These are phyloP conservation scores for Cotesia vestalis DNA, from an alignment of 1,140 invertebrate genomes.

Conservation along the genomic window DNA sequence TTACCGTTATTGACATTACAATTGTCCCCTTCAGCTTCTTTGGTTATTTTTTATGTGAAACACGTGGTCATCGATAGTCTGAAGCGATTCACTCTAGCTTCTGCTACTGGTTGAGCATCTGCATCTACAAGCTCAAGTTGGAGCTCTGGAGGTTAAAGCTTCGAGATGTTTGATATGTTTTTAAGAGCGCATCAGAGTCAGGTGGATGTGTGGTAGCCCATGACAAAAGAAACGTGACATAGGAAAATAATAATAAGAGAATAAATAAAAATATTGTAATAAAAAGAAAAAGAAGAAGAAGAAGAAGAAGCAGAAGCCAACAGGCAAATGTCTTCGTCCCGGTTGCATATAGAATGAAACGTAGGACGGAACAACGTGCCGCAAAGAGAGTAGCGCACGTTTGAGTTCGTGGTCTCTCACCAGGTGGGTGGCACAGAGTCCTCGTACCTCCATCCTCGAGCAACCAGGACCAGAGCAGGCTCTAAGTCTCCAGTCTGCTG, in stretches of 20 bases:
- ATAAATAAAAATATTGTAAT: background rate
- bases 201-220: conserved; percentile 31
- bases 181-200: conserved; percentile 21
- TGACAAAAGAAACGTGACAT: conserved; percentile 39
- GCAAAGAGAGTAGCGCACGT: conserved; percentile 27
- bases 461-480: background rate
- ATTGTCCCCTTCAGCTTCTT: too few relatives aligned
- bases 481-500: background rate
- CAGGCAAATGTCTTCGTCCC: conserved; percentile 33
- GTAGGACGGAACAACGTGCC: conserved; percentile 5
- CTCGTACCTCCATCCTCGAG: background rate
- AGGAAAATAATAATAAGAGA: too few relatives aligned
- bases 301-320: background rate
- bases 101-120: too few relatives aligned
- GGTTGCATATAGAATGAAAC: conserved; percentile 28
- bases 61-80: too few relatives aligned
- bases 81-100: too few relatives aligned
- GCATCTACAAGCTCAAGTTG: too few relatives aligned
- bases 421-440: conserved; percentile 38
- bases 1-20: too few relatives aligned
- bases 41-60: too few relatives aligned
- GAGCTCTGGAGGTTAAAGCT: too few relatives aligned
- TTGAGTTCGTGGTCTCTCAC: conserved; percentile 32
- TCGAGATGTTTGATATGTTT: background rate
- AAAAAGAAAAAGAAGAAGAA: background rate